Evolutionary conservation across 2,113 vertebrate genomes (phyloP).

Genomic region (Rhipidura dahli): DNA sequence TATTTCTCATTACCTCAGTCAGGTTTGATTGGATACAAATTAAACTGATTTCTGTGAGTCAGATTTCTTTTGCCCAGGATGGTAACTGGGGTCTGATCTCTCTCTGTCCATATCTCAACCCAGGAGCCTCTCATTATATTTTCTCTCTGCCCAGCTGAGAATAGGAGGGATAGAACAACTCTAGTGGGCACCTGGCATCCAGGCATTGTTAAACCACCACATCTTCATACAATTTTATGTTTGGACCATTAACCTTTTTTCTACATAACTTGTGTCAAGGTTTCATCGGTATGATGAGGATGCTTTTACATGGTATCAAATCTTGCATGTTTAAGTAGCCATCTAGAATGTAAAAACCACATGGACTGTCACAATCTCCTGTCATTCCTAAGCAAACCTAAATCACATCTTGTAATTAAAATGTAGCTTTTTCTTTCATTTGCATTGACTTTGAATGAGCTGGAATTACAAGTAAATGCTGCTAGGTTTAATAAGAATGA

Average conservation of each 20-base stretch:
- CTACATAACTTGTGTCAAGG: background rate
- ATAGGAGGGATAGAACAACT: background rate
- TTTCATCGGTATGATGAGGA: background rate
- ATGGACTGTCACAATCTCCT: background rate
- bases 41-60: background rate
- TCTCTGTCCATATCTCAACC: background rate
- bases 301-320: background rate
- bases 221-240: background rate
- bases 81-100: background rate
- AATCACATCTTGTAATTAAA: background rate
- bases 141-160: background rate
- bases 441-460: background rate
- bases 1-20: background rate
- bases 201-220: background rate
- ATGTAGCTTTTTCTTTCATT: background rate
- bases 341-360: constrained; percentile 5
- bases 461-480: constrained; percentile 6
- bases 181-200: background rate
- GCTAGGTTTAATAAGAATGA: background rate
- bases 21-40: background rate
- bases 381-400: background rate
- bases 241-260: background rate
- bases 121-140: background rate
- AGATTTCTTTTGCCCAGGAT: background rate
- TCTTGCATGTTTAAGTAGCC: background rate